Evolutionary conservation across 2,888 invertebrate species (phyloP).

Genomic region (Drosophila affinis): DNA sequence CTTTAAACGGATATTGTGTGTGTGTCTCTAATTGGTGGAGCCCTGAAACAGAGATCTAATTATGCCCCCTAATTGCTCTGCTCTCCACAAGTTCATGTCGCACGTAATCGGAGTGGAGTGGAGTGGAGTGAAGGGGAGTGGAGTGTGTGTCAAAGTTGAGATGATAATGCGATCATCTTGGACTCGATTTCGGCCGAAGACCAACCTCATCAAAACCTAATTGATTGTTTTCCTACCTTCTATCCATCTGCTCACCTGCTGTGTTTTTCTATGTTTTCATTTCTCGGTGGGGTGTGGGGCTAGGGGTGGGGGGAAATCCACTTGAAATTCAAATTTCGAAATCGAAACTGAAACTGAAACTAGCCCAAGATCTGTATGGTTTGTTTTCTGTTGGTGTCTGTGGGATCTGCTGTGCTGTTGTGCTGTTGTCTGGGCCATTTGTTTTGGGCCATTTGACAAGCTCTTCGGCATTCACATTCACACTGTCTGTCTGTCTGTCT

Average conservation of each 20-base stretch:
- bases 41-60: constrained; percentile 26
- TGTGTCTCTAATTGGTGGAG: constrained; percentile 2
- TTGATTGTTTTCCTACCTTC: constrained; percentile 21
- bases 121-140: neutral
- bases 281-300: neutral
- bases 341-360: constrained; percentile 27
- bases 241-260: constrained; percentile 29
- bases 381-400: neutral
- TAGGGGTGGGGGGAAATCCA: constrained; percentile 14
- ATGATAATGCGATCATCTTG: constrained; percentile 43
- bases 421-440: constrained; percentile 58
- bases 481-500: neutral
- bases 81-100: constrained; percentile 28
- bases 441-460: constrained; percentile 68
- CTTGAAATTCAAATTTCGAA: constrained; percentile 38
- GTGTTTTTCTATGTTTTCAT: neutral
- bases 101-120: constrained; percentile 1
- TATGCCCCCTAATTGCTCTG: constrained; percentile 37
- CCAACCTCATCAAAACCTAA: constrained; percentile 22
- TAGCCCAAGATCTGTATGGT: constrained; percentile 12
- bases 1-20: constrained; percentile 20
- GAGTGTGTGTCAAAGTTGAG: constrained; percentile 42
- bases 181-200: constrained; percentile 26
- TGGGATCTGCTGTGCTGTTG: neutral
- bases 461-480: constrained; percentile 67